Percentiles rank a stretch among this genome's conserved stretches.
phyloP scores from a whole-genome alignment of 2,888 invertebrate species.

The Drosophila yooni region DNA sequence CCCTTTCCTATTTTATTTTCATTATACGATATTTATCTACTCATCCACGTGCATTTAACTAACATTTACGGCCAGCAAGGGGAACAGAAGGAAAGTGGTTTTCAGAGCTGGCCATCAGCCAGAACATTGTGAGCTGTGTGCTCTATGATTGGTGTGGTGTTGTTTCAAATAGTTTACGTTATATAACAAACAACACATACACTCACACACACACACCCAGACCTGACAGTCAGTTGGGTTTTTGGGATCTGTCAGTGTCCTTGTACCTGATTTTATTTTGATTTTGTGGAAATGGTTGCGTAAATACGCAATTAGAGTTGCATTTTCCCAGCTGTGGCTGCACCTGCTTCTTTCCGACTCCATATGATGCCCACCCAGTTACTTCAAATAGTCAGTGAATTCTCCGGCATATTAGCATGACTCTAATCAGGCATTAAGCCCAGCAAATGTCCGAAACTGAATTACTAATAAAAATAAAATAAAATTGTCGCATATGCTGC shows the following conservation, averaged over 20 bases:
- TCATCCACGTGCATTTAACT: slow-evolving; percentile 83
- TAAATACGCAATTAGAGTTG: slow-evolving; percentile 74
- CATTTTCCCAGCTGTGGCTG: slow-evolving; percentile 6
- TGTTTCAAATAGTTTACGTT: slow-evolving; percentile 62
- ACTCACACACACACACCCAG: background rate
- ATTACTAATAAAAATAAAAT: slow-evolving; percentile 48
- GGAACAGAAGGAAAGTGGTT: slow-evolving; percentile 5
- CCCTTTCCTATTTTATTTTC: slow-evolving; percentile 73
- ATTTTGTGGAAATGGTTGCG: slow-evolving; percentile 70
- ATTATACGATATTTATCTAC: slow-evolving; percentile 82
- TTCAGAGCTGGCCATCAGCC: slow-evolving; percentile 28
- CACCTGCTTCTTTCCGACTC: background rate
- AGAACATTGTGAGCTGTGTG: slow-evolving; percentile 15
- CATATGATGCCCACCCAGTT: background rate
- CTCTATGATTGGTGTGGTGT: slow-evolving; percentile 60
- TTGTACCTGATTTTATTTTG: slow-evolving; percentile 64
- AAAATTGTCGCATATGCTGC: slow-evolving; percentile 79
- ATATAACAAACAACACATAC: slow-evolving; percentile 54
- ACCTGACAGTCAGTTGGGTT: background rate
- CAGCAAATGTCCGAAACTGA: slow-evolving; percentile 45
- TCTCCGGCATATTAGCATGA: slow-evolving; percentile 36
- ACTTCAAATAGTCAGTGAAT: slow-evolving; percentile 2
- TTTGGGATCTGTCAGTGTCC: slow-evolving; percentile 18
- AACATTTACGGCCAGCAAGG: slow-evolving; percentile 65
- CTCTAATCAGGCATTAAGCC: slow-evolving; percentile 63